Evolutionary conservation across 2,797 vertebrate genomes (phyloP).

Genomic region (Lagodon rhomboides): DNA sequence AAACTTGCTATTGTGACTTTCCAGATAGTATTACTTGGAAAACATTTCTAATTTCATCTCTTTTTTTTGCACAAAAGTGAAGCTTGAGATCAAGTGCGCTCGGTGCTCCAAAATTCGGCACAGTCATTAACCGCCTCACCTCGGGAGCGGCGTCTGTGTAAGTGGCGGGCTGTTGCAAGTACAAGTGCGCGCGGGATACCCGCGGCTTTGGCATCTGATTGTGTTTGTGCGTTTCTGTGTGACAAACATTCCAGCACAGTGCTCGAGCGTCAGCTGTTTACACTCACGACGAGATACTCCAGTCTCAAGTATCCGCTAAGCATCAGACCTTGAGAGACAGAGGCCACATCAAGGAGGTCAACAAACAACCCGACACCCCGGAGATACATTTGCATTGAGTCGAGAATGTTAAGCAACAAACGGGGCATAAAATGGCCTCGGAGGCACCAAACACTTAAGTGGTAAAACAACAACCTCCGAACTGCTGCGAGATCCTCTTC

Average conservation of each 20-base stretch:
- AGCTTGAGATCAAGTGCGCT: not conserved
- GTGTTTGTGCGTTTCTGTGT: slow-evolving; percentile 58
- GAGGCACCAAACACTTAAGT: slow-evolving; percentile 72
- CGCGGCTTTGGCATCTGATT: slow-evolving; percentile 53
- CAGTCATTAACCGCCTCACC: not conserved
- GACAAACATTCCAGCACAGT: slow-evolving; percentile 78
- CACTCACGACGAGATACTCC: slow-evolving; percentile 80
- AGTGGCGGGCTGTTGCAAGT: slow-evolving; percentile 24
- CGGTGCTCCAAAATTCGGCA: not conserved
- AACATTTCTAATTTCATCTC: not conserved
- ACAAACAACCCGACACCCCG: slow-evolving; percentile 82
- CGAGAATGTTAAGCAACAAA: slow-evolving; percentile 78
- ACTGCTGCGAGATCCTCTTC: slow-evolving; percentile 70
- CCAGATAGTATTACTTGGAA: not conserved
- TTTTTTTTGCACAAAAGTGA: not conserved
- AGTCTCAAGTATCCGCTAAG: slow-evolving; percentile 83
- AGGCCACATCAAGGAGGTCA: slow-evolving; percentile 84
- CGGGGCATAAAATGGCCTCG: slow-evolving; percentile 63
- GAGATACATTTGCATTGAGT: slow-evolving; percentile 84
- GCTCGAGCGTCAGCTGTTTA: slow-evolving; percentile 81
- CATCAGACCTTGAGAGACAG: slow-evolving; percentile 79
- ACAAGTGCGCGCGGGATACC: slow-evolving; percentile 29
- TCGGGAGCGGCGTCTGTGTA: not conserved
- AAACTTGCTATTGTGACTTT: not conserved
- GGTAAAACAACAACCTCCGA: slow-evolving; percentile 72